phyloP scores from a whole-genome alignment of 2,113 vertebrate species.

The Dromas ardeola region DNA sequence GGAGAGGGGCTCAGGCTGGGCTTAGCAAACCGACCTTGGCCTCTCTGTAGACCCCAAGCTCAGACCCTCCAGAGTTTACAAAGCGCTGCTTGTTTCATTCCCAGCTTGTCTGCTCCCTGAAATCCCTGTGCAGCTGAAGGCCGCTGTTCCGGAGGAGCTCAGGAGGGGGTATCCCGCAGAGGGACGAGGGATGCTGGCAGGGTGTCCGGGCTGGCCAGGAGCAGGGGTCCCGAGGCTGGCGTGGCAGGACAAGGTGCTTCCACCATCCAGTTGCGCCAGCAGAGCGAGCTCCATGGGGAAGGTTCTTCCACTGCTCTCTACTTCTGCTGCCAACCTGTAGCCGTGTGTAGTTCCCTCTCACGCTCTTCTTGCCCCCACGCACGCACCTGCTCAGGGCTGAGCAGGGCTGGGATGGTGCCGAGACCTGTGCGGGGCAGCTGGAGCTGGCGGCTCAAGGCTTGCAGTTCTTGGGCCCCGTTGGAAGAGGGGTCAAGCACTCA shows the following conservation, averaged over 20 bases:
- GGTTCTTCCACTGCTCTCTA: not conserved
- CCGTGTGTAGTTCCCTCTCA: not conserved
- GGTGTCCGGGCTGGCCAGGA: not conserved
- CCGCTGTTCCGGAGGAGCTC: not conserved
- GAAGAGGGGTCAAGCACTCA: not conserved
- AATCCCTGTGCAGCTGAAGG: not conserved
- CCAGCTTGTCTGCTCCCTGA: not conserved
- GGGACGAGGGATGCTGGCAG: not conserved
- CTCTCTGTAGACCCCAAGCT: not conserved
- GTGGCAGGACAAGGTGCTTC: not conserved
- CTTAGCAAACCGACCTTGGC: not conserved
- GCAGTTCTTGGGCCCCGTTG: not conserved
- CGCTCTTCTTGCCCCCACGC: fast-evolving
- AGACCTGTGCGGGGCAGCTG: not conserved
- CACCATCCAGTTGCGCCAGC: not conserved
- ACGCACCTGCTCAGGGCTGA: not conserved
- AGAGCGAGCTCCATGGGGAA: not conserved
- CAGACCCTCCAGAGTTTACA: not conserved
- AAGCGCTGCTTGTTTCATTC: not conserved
- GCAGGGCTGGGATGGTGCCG: not conserved
- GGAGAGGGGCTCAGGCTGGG: not conserved
- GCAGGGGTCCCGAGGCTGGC: not conserved
- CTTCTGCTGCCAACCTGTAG: not conserved
- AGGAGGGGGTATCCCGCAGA: not conserved
- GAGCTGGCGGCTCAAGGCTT: not conserved